phyloP scores from a whole-genome alignment of 1,140 invertebrate species.

The Zaprionus camerounensis region DNA sequence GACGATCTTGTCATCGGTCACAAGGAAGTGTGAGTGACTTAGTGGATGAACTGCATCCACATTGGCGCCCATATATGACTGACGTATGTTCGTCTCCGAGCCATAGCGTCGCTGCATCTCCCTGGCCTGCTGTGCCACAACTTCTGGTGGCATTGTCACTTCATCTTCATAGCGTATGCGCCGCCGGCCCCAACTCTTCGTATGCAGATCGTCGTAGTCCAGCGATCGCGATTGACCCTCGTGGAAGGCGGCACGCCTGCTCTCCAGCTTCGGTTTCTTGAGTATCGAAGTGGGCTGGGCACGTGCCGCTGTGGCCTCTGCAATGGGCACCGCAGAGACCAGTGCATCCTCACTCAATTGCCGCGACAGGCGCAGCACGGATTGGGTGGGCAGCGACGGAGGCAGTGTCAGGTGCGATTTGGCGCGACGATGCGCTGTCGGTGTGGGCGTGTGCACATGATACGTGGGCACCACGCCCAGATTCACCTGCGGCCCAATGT shows the following conservation, averaged over 20 bases:
- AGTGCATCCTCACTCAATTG: constrained; percentile 79
- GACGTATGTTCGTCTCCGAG: constrained; percentile 80
- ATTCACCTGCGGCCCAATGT: constrained; percentile 73
- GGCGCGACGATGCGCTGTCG: constrained; percentile 73
- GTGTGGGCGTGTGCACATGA: constrained; percentile 79
- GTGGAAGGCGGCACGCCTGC: constrained; percentile 70
- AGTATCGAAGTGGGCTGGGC: constrained; percentile 77
- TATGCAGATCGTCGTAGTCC: constrained; percentile 81
- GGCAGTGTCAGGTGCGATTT: constrained; percentile 66
- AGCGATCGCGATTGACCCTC: constrained; percentile 79
- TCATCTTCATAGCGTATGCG: constrained; percentile 82
- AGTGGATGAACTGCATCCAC: constrained; percentile 74
- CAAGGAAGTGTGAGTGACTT: constrained; percentile 84
- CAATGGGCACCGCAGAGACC: constrained; percentile 74
- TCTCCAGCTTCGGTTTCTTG: constrained; percentile 78
- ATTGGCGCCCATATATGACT: constrained; percentile 82
- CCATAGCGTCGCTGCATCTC: constrained; percentile 61
- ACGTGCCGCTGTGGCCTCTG: constrained; percentile 56
- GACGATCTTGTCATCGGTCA: constrained; percentile 84
- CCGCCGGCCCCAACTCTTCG: constrained; percentile 77
- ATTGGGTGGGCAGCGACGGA: constrained; percentile 73
- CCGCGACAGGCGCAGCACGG: constrained; percentile 73
- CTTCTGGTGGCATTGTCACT: constrained; percentile 28
- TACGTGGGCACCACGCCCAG: constrained; percentile 77
- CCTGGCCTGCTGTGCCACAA: constrained; percentile 31